A percentile compares a stretch with the other conserved stretches of the same genome.
Conservation (phyloP, 2,888 invertebrate genomes). For the Zelleria hepariella region DNA sequence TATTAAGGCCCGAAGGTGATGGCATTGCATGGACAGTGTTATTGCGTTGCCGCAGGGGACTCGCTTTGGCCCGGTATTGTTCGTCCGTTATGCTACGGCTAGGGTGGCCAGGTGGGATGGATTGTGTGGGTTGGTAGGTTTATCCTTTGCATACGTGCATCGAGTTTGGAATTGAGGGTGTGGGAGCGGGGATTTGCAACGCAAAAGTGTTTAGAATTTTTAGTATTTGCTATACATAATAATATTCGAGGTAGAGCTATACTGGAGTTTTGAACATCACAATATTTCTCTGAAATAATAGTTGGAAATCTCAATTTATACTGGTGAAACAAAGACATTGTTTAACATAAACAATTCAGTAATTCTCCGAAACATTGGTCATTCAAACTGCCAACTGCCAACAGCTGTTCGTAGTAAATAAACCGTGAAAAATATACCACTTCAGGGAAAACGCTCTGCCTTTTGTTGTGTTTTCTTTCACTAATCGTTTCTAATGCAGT, state of each 20-base stretch:
- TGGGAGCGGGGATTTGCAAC: background rate
- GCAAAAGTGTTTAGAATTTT: background rate
- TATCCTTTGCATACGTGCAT: background rate
- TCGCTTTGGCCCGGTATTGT: slow-evolving; percentile 33
- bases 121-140: background rate
- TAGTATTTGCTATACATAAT: background rate
- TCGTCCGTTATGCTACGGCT: slow-evolving; percentile 22
- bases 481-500: background rate
- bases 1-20: slow-evolving; percentile 25
- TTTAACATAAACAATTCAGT: no score
- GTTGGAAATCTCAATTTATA: no score
- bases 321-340: no score
- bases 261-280: no score
- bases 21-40: slow-evolving; percentile 30
- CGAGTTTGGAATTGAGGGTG: background rate
- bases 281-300: no score
- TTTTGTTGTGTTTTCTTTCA: background rate
- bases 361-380: no score
- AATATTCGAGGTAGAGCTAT: no score
- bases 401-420: background rate
- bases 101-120: slow-evolving; percentile 5
- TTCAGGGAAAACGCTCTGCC: background rate
- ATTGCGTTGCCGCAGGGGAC: slow-evolving; percentile 44
- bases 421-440: background rate
- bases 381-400: no score